phyloP scores from a whole-genome alignment of 2,113 vertebrate genomes.

The Gobio gobio region DNA sequence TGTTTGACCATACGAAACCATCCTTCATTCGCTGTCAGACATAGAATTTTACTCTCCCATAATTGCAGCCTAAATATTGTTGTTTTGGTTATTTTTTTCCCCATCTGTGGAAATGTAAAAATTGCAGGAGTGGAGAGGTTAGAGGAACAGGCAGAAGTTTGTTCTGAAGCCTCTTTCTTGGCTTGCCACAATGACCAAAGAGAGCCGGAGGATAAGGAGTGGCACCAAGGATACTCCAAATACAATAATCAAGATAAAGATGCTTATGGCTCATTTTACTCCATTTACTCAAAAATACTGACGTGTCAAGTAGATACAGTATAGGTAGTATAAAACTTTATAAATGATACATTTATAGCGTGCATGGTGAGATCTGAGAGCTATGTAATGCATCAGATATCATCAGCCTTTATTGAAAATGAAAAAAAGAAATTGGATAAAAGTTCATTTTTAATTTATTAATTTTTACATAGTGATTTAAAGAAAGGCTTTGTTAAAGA shows the following conservation, averaged over 20 bases:
- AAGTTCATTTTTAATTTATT: no score
- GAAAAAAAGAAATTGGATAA: background rate
- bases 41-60: constrained; percentile 51
- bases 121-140: constrained; percentile 46
- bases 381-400: background rate
- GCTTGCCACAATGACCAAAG: constrained; percentile 49
- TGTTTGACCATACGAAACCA: constrained; percentile 41
- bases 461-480: no score
- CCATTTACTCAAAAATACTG: background rate
- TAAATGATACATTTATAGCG: background rate
- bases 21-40: constrained; percentile 44
- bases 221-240: constrained; percentile 49
- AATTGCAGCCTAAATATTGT: constrained; percentile 49
- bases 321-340: background rate
- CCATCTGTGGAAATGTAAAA: constrained; percentile 50
- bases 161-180: constrained; percentile 34
- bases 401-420: background rate
- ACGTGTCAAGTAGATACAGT: background rate
- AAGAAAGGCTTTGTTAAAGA: background rate
- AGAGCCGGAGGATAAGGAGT: constrained; percentile 41
- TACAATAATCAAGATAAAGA: constrained; percentile 57
- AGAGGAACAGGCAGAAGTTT: constrained; percentile 53
- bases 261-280: constrained; percentile 28
- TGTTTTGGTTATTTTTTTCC: constrained; percentile 36
- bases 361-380: background rate